Percentiles rank a stretch among this genome's conserved stretches.
Evolutionary conservation across 1,140 invertebrate species (phyloP).

Genomic region (Pentalonia nigronervosa): DNA sequence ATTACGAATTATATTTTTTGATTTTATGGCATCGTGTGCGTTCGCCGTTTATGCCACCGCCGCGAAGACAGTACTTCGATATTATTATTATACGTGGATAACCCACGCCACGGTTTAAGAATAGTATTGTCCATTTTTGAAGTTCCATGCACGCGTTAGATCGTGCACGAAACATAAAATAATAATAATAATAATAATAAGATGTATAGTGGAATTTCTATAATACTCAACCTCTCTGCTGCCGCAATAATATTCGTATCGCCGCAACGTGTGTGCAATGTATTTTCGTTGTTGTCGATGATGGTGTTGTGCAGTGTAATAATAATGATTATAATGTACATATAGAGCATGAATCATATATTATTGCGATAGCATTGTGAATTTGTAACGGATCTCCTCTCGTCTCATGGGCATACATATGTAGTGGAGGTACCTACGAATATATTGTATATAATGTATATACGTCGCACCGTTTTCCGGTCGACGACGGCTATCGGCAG

Average conservation of each 20-base stretch:
- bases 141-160: not conserved
- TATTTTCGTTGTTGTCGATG: conserved; percentile 6
- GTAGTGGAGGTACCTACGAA: not conserved
- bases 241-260: not conserved
- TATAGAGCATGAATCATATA: not conserved
- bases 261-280: not conserved
- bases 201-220: not conserved
- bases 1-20: not conserved
- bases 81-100: not conserved
- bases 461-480: not conserved
- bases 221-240: not conserved
- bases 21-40: not conserved
- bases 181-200: not conserved
- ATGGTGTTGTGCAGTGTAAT: not conserved
- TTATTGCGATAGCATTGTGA: not conserved
- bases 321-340: not conserved
- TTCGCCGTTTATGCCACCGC: not conserved
- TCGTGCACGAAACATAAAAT: not conserved
- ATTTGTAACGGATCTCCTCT: conserved; percentile 41
- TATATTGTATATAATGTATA: not conserved
- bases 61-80: not conserved
- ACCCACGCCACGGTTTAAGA: not conserved
- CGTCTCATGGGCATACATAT: not conserved
- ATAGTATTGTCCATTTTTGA: not conserved
- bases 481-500: not conserved